These are phyloP conservation scores for Leucophenga montana DNA, from an alignment of 2,888 invertebrate genomes.

Conservation along the genomic window DNA sequence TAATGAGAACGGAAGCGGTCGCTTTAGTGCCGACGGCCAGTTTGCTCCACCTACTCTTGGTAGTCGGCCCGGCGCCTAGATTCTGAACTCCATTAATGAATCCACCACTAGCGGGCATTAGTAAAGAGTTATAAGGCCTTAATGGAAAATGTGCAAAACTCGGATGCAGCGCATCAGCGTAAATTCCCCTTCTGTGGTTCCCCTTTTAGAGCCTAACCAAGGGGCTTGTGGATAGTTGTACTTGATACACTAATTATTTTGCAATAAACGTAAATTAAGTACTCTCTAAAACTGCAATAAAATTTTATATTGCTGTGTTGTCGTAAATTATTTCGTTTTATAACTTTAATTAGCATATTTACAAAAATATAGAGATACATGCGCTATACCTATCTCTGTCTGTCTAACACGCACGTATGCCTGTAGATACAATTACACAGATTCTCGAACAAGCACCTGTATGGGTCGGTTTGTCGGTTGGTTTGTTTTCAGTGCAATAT, in stretches of 20 bases:
- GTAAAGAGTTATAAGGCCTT: background rate
- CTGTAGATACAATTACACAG: conserved; percentile 30
- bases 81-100: background rate
- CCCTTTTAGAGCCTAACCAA: background rate
- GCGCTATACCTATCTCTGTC: conserved; percentile 20
- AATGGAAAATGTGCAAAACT: conserved; percentile 22
- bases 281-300: conserved; percentile 53
- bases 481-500: conserved; percentile 3
- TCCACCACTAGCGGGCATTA: background rate
- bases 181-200: conserved; percentile 27
- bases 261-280: conserved; percentile 67
- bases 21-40: background rate
- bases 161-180: background rate
- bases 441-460: conserved; percentile 25
- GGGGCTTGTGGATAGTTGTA: conserved; percentile 36
- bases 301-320: conserved; percentile 59
- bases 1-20: conserved; percentile 44
- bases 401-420: conserved; percentile 30
- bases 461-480: background rate
- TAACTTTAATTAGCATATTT: conserved; percentile 62
- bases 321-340: conserved; percentile 64
- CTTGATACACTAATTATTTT: conserved; percentile 63
- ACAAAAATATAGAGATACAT: conserved; percentile 40
- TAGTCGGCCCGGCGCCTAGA: conserved; percentile 35
- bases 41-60: background rate